Conservation (phyloP, 2,888 invertebrate species). For the Dysmachus trigonus region DNA sequence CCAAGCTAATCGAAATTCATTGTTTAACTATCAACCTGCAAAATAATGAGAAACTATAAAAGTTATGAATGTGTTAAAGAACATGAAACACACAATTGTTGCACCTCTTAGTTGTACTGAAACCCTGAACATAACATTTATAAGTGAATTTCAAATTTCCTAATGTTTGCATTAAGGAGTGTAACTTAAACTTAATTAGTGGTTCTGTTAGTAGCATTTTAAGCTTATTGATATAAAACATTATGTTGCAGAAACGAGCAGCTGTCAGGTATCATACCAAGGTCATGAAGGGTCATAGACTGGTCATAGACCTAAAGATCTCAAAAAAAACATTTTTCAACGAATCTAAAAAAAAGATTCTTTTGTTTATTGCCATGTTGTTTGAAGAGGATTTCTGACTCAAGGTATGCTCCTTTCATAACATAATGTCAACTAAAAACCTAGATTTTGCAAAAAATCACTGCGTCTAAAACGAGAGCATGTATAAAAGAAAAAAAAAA, state of each 20-base stretch:
- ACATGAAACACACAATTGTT: no score
- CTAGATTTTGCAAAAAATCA: neutral
- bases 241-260: neutral
- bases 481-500: neutral
- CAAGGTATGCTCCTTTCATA: neutral
- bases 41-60: no score
- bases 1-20: no score
- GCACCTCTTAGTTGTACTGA: no score
- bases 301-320: neutral
- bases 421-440: neutral
- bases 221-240: no score
- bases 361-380: neutral
- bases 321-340: neutral
- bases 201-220: no score
- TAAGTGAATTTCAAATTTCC: no score
- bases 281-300: neutral
- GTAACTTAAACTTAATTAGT: no score
- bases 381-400: neutral
- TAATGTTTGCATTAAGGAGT: no score
- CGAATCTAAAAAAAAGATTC: neutral
- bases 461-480: neutral
- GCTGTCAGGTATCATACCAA: neutral
- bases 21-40: no score
- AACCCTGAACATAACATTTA: no score
- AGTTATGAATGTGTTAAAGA: no score